Conservation (phyloP, 2,797 vertebrate genomes). For the Pangasius sanitwongsei region DNA sequence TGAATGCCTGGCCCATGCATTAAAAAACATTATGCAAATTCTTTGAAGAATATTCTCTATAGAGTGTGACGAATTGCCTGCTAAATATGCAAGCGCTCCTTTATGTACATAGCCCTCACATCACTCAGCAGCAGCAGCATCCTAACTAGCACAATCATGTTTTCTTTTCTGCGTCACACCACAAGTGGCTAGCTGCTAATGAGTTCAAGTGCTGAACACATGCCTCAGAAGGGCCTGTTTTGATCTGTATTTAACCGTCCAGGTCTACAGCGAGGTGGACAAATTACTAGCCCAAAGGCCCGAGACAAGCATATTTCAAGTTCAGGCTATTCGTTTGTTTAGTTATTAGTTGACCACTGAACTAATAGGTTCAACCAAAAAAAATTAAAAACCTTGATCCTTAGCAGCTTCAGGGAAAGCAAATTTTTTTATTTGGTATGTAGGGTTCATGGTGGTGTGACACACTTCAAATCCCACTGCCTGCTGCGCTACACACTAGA, state of each 20-base stretch:
- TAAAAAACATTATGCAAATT: constrained; percentile 50
- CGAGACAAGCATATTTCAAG: background rate
- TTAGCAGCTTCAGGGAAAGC: background rate
- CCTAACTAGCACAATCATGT: constrained; percentile 25
- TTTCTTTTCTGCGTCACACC: constrained; percentile 35
- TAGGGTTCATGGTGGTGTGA: background rate
- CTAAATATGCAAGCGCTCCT: constrained; percentile 17
- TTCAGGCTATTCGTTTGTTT: background rate
- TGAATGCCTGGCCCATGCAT: constrained; percentile 20
- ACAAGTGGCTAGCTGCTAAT: constrained; percentile 47
- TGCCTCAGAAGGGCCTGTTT: constrained; percentile 22
- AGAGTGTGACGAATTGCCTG: constrained; percentile 27
- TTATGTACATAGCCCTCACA: background rate
- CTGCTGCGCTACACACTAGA: background rate
- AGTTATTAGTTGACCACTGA: background rate
- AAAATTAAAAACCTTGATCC: background rate
- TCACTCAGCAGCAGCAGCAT: background rate
- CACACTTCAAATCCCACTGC: background rate
- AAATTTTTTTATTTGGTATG: background rate
- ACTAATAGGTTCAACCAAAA: background rate
- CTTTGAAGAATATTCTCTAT: constrained; percentile 8
- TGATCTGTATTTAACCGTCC: constrained; percentile 43
- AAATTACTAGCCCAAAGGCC: background rate
- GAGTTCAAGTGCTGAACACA: constrained; percentile 32
- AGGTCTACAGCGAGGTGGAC: background rate